phyloP scores from a whole-genome alignment of 2,888 invertebrate species.

The Coleophora flavipennella region DNA sequence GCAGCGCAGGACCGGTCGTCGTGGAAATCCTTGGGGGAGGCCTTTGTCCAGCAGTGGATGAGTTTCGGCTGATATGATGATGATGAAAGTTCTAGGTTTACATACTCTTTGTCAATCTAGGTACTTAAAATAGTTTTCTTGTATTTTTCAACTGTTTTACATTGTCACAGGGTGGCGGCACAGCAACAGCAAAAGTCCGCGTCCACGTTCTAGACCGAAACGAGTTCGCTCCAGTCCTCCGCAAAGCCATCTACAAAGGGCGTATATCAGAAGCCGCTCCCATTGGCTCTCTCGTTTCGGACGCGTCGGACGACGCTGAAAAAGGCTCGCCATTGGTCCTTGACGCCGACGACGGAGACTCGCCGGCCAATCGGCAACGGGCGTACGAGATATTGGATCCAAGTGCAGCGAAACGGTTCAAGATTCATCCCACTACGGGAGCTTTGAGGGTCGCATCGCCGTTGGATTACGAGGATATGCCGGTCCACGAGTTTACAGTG shows the following conservation, averaged over 20 bases:
- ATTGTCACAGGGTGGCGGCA: conserved; percentile 66
- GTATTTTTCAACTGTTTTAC: too few relatives aligned
- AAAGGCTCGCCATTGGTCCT: conserved; percentile 81
- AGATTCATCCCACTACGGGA: conserved; percentile 90
- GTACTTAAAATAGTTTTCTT: too few relatives aligned
- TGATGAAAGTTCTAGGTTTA: too few relatives aligned
- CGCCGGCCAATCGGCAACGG: conserved; percentile 87
- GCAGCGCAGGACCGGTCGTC: too few relatives aligned
- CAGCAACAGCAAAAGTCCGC: conserved; percentile 78
- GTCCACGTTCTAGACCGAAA: conserved; percentile 92
- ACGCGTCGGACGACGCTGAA: conserved; percentile 13
- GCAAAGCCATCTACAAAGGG: conserved; percentile 78
- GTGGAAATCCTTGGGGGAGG: too few relatives aligned
- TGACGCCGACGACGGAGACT: conserved; percentile 87
- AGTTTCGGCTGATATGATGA: too few relatives aligned
- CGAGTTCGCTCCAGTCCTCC: conserved; percentile 85
- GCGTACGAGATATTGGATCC: conserved; percentile 89
- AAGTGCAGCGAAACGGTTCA: conserved; percentile 83
- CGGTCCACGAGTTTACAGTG: conserved; percentile 84
- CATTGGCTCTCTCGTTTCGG: conserved; percentile 78
- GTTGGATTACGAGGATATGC: conserved; percentile 84
- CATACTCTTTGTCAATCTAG: too few relatives aligned
- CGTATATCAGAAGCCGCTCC: conserved; percentile 84
- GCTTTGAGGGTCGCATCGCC: conserved; percentile 83
- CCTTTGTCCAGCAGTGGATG: too few relatives aligned